A percentile compares a stretch with the other conserved stretches of the same genome.
Conservation (phyloP, 2,888 invertebrate species). For the Dasysyrphus albostriatus region DNA sequence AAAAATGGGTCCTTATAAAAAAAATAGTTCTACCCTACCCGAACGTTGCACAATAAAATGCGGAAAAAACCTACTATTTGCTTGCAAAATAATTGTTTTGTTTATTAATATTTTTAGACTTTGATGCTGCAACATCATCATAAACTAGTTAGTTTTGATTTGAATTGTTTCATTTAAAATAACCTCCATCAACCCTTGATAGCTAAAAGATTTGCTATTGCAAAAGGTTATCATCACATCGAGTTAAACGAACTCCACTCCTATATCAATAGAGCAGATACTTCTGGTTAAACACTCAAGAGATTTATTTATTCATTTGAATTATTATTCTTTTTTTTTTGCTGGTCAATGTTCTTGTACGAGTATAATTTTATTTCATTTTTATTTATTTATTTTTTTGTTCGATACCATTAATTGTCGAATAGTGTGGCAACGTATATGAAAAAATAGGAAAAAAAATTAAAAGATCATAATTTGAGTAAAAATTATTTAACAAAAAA, state of each 20-base stretch:
- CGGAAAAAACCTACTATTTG: no score
- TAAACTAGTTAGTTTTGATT: background rate
- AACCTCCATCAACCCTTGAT: background rate
- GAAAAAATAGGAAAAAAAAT: background rate
- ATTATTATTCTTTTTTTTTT: background rate
- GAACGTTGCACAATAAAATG: no score
- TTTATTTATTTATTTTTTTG: constrained; percentile 30
- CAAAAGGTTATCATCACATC: constrained; percentile 37
- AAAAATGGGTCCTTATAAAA: no score
- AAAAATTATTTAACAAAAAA: no score
- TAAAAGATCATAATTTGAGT: no score
- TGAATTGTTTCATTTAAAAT: constrained; percentile 2
- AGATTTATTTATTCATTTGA: constrained; percentile 54
- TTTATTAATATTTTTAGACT: background rate
- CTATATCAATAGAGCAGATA: background rate
- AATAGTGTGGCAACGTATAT: background rate
- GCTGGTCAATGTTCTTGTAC: constrained; percentile 32
- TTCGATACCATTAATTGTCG: background rate
- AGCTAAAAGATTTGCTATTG: constrained; percentile 17
- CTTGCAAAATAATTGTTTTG: background rate
- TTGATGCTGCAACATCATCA: background rate
- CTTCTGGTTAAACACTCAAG: background rate
- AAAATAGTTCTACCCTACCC: no score
- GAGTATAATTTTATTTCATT: constrained; percentile 61
- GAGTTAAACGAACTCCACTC: constrained; percentile 29